Evolutionary conservation across 2,888 invertebrate genomes (phyloP), one percentile per base, ranked within the genome.

Genomic region (Drosophila macrospina): DNA sequence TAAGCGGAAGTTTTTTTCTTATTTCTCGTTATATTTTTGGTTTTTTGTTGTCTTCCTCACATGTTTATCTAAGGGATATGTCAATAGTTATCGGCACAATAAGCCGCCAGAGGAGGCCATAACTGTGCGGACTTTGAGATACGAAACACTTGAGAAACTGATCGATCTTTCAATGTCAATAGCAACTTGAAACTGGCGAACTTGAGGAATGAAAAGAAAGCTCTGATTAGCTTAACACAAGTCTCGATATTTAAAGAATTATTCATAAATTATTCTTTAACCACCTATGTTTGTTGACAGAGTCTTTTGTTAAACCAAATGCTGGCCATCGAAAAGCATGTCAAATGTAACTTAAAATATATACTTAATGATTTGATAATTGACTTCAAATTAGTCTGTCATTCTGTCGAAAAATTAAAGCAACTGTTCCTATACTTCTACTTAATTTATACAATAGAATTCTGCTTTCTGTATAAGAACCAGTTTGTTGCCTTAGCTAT

Each of bases 11-110:
- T 79, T 83, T 78, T 77, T 28, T 20, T 16, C 10, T 42, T 32
- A 3, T 20, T 20, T 20, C 20, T 20, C 20, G 1, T 20, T 20
- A 2, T 20, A 20, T 20, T 28, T 24, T 39, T 36, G 24, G 11
- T 28, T 7, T 66, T 79, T 81, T 78, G 71, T 69, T 69, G 61
- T 57, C 61, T 69, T 66, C 68, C 55, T 60, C 51, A 63, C 55
- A 64, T 83, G 79, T 82, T 82, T 84, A 81, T 82, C 77, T 84
- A 61, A 70, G 81, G 81, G 81, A 82, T 82, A 72, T 83, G 77
- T 82, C 81, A 74, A 57, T 68, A 73, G 65, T 57, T 57, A 69
- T 59, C 28, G 24, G 26, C 51, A 70, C 63, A 69, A 68, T 76
- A 71, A 74, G 72, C 64, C 71, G 64, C 70, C 72, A 55, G 64